These are phyloP conservation scores for Epinotia bilunana DNA, from an alignment of 2,888 invertebrate genomes.

Conservation along the genomic window DNA sequence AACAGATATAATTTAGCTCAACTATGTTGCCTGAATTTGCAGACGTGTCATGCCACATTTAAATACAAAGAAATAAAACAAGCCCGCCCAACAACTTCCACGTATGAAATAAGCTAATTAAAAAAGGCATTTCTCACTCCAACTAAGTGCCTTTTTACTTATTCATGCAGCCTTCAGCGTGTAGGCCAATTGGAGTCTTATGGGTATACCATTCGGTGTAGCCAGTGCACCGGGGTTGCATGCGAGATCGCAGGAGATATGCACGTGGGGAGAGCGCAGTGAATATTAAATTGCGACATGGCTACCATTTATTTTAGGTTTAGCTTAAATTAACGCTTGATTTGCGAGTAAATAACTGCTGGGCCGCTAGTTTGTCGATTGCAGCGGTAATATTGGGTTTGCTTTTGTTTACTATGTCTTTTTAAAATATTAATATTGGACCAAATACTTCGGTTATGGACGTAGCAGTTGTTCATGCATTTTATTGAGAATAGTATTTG, in stretches of 20 bases:
- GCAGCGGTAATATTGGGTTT: no score
- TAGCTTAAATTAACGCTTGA: background rate
- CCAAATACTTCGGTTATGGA: no score
- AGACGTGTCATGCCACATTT: background rate
- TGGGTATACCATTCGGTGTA: background rate
- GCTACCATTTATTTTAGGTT: background rate
- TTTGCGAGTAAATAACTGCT: no score
- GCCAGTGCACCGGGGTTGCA: conserved; percentile 1
- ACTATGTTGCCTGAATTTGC: background rate
- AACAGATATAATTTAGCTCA: no score
- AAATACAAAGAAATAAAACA: background rate
- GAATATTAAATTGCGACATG: background rate
- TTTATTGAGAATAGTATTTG: no score
- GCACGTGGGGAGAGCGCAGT: background rate
- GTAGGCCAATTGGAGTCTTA: background rate
- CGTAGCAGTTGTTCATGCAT: no score
- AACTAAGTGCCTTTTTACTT: conserved; percentile 14
- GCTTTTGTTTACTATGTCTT: no score
- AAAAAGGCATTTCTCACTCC: conserved; percentile 4
- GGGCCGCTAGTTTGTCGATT: no score
- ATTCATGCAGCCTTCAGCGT: conserved; percentile 6
- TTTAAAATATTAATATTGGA: no score
- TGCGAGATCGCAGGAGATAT: conserved; percentile 15
- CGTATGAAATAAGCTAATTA: conserved; percentile 6
- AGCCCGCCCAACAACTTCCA: background rate